Evolutionary conservation across 2,113 vertebrate genomes (phyloP).

Genomic region (Coracopsis vasa): DNA sequence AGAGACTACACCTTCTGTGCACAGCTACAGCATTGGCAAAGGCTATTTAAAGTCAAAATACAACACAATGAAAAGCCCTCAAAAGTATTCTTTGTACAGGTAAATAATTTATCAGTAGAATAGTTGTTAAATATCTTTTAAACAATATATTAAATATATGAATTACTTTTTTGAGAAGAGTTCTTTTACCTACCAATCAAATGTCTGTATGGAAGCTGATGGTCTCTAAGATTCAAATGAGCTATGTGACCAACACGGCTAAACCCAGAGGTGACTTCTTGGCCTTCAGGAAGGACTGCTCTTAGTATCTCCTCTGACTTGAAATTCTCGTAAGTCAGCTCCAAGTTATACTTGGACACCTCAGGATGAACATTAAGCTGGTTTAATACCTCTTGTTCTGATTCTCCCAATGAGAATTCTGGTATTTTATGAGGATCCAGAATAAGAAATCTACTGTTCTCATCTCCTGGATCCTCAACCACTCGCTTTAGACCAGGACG

Average conservation of each 20-base stretch:
- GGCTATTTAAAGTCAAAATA: not conserved
- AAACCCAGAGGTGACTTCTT: slow-evolving; percentile 91
- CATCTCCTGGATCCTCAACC: slow-evolving; percentile 80
- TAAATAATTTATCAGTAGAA: not conserved
- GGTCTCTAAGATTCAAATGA: slow-evolving; percentile 94
- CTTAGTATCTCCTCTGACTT: slow-evolving; percentile 91
- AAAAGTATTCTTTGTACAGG: not conserved
- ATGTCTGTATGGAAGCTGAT: slow-evolving; percentile 89
- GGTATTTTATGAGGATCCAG: slow-evolving; percentile 84
- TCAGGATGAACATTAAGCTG: slow-evolving; percentile 75
- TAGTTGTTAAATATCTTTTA: not conserved
- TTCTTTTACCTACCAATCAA: slow-evolving; percentile 85
- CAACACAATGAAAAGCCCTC: not conserved
- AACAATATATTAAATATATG: accelerated
- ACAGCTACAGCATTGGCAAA: not conserved
- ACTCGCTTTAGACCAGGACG: slow-evolving; percentile 87
- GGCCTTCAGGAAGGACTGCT: slow-evolving; percentile 90
- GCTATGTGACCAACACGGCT: slow-evolving; percentile 95
- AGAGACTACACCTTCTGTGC: not conserved
- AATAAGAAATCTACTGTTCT: slow-evolving; percentile 75
- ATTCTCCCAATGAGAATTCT: slow-evolving; percentile 72
- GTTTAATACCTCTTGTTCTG: slow-evolving; percentile 77
- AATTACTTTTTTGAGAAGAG: not conserved
- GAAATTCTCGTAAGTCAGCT: slow-evolving; percentile 89
- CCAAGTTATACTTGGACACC: slow-evolving; percentile 77